Evolutionary conservation across 2,888 invertebrate genomes (phyloP), one percentile per base, ranked within the genome.

Genomic region (Nymphalis c-album): DNA sequence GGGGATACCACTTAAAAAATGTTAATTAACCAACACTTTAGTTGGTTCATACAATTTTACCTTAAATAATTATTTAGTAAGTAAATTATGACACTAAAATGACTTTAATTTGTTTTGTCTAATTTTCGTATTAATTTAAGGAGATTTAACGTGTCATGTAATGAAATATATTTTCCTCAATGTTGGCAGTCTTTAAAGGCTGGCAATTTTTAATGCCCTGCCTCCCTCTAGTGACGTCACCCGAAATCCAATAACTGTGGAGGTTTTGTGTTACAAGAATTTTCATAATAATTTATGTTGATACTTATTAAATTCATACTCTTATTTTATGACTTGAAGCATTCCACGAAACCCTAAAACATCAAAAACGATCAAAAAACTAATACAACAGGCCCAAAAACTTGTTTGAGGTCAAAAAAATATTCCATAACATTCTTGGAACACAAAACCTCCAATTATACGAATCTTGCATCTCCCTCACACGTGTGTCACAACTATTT

Each of bases 241-340:
- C 67, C 70, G 73, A 65, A 69, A 75, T 76, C 85, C 69, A 73
- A 73, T 69, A 67, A 76, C 78, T 74, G 84, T 83, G 77, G 86
- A 92, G 90, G 91, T 91, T 90, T 92, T 85, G 88, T 76, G 92
- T 91, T 91, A 74, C 91, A 74, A 91, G 77, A 74, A 68, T 78
- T 81, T 86, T 83, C 80, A 74, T 74, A 69, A 63, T 75, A 75
- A 64, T 67, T 60, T 26, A 45, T 60, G 47, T 51, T 45, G 50
- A 20, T 55, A 63, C 35, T 35, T 20, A 63, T 47, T 8, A 35
- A 7, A 40, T 59, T 61, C 40, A 64, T 63, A 17, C 17, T 46
- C n/a, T 67, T 45, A 58, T 64, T 62, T 50, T 61, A 31, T 7
- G 20, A 45, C 7, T 45, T 22, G 13, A 58, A 18, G 26, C 46